A percentile compares a stretch with the other conserved stretches of the same genome.
phyloP scores from a whole-genome alignment of 2,797 vertebrate genomes.

The Coreius guichenoti region DNA sequence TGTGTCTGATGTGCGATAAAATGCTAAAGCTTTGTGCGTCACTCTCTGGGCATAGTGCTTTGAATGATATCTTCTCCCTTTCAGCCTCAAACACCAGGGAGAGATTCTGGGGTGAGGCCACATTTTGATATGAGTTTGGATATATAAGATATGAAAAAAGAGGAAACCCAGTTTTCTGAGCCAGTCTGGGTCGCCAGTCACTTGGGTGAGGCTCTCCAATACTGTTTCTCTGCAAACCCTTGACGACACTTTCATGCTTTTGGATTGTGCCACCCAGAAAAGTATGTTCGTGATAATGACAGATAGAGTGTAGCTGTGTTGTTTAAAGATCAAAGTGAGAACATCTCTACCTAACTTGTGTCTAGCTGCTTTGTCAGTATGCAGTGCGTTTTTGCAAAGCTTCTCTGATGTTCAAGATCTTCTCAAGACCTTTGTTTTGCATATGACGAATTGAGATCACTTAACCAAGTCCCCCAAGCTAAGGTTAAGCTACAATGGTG shows the following conservation, averaged over 20 bases:
- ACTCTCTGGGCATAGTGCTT: conserved; percentile 71
- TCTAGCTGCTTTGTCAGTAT: neutral
- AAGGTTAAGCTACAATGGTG: conserved; percentile 52
- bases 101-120: conserved; percentile 68
- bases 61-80: conserved; percentile 77
- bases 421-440: conserved; percentile 34
- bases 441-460: conserved; percentile 62
- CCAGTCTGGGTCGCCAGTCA: neutral
- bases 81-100: conserved; percentile 71
- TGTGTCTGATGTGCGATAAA: conserved; percentile 75
- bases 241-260: conserved; percentile 44
- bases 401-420: neutral
- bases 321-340: neutral
- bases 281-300: neutral
- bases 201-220: conserved; percentile 21
- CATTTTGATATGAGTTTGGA: conserved; percentile 67
- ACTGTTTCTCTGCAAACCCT: neutral
- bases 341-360: neutral
- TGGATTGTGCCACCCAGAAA: conserved; percentile 38
- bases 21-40: conserved; percentile 69
- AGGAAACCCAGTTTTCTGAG: too few relatives aligned
- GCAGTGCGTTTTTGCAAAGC: neutral
- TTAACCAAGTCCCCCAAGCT: conserved; percentile 50
- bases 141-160: conserved; percentile 67
- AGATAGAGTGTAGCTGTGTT: conserved; percentile 45